Conservation (phyloP, 2,113 vertebrate genomes). For the Spermophilus dauricus region DNA sequence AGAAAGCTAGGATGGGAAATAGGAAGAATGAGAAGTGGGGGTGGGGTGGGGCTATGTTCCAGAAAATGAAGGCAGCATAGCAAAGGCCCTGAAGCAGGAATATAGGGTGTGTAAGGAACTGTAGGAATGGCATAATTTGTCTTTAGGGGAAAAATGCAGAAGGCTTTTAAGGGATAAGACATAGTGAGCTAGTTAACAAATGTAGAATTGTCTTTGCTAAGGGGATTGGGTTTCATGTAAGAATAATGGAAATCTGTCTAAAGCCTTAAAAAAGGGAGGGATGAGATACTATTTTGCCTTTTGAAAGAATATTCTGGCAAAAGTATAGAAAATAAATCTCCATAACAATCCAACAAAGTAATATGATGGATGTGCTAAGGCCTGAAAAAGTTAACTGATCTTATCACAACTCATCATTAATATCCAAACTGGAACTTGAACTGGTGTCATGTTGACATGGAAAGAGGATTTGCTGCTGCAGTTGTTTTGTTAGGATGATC, state of each 20-base stretch:
- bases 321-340: not conserved
- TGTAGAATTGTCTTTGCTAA: not conserved
- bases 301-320: not conserved
- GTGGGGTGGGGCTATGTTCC: not conserved
- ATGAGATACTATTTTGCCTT: not conserved
- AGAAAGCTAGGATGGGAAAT: not conserved
- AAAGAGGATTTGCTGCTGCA: not conserved
- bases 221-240: not conserved
- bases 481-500: not conserved
- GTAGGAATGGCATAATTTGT: not conserved
- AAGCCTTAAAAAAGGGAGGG: not conserved
- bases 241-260: not conserved
- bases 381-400: not conserved
- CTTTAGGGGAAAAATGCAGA: not conserved
- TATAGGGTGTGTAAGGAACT: not conserved
- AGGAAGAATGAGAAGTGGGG: not conserved
- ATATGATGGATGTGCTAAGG: not conserved
- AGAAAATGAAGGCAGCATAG: not conserved
- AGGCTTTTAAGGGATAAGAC: not conserved
- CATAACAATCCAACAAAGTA: not conserved
- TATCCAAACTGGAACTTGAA: not conserved
- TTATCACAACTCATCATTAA: not conserved
- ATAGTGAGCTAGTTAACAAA: not conserved
- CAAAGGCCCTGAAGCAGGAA: not conserved
- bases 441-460: too few relatives aligned